Percentiles rank a stretch among this genome's conserved stretches.
Evolutionary conservation across 2,888 invertebrate genomes (phyloP).

Genomic region (Drosophila meridionalis): DNA sequence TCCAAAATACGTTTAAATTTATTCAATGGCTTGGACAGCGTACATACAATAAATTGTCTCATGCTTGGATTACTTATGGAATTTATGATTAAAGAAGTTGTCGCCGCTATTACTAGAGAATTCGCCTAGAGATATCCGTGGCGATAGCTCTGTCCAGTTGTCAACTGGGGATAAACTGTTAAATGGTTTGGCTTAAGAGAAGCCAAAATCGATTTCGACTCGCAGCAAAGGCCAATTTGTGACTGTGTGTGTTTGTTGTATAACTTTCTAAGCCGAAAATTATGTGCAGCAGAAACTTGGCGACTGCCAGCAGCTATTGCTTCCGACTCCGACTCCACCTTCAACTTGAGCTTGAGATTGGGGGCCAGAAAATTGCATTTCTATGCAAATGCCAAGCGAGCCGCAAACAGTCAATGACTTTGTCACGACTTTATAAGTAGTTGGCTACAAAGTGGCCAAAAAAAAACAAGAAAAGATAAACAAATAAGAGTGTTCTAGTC

Average conservation of each 20-base stretch:
- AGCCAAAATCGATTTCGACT: constrained; percentile 67
- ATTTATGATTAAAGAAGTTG: constrained; percentile 78
- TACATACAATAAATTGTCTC: constrained; percentile 29
- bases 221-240: constrained; percentile 53
- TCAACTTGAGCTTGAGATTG: constrained; percentile 10
- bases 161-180: constrained; percentile 71
- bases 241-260: constrained; percentile 25
- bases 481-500: neutral
- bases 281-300: constrained; percentile 65
- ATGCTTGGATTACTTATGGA: constrained; percentile 63
- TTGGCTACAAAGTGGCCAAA: constrained; percentile 62
- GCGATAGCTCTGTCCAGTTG: constrained; percentile 38
- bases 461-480: neutral
- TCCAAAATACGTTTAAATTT: neutral
- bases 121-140: constrained; percentile 36
- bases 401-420: constrained; percentile 78
- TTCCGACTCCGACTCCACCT: constrained; percentile 9
- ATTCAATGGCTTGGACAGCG: constrained; percentile 9
- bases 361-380: constrained; percentile 76
- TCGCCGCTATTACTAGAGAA: constrained; percentile 57
- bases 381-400: constrained; percentile 73
- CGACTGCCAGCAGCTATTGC: constrained; percentile 29
- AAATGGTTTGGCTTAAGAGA: constrained; percentile 66
- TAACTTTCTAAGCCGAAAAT: constrained; percentile 80
- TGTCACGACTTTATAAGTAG: constrained; percentile 80